Base-by-base conservation (phyloP, 2,797 vertebrate genomes). In the Spinus olivaceus region DNA sequence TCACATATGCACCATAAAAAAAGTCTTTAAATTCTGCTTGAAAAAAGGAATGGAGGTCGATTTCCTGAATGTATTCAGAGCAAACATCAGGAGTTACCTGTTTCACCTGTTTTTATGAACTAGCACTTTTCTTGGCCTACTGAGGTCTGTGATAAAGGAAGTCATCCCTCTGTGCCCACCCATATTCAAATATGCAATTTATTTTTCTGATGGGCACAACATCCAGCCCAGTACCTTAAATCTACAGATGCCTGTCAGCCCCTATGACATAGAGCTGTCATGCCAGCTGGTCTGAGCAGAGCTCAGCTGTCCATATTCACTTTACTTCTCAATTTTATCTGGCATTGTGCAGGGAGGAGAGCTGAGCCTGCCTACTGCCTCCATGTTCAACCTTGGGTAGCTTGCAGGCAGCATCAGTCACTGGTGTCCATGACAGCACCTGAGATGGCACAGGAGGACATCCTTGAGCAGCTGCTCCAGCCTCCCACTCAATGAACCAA, bases 31-130 rank as follows among this genome's bases (percentile, higher is more conserved):
- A 46, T 72, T 76, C 28, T 76, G 1, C 30, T 79, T 74, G 30
- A n/a, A 63, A 60, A 42, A 64, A 33, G 4, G 1, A 54, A 3
- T 8, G 0, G 57, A 32, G 4, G 41, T 37, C 4, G 0, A 39
- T 74, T 66, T 73, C 12, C 35, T 53, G 22, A 73, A 35, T 7
- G 21, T 1, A 57, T 33, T 15, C 51, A 65, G 22, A 90, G 47
- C 12, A 90, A 88, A 46, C 9, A 42, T 20, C 22, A 67, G 60
- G 33, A 89, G 7, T 66, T 70, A 46, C 14, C 25, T 30, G 8
- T 59, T 85, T 86, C 22, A 54, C 24, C 24, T 56, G 11, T 41
- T 82, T 85, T 60, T 33, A 56, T 10, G 9, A 44, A 18, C 13
- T 12, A 19, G 30, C 33, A n/a, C 16, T 47, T 67, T 79, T 81